Base-by-base conservation (phyloP, 2,113 vertebrate genomes). In the Indicator indicator region DNA sequence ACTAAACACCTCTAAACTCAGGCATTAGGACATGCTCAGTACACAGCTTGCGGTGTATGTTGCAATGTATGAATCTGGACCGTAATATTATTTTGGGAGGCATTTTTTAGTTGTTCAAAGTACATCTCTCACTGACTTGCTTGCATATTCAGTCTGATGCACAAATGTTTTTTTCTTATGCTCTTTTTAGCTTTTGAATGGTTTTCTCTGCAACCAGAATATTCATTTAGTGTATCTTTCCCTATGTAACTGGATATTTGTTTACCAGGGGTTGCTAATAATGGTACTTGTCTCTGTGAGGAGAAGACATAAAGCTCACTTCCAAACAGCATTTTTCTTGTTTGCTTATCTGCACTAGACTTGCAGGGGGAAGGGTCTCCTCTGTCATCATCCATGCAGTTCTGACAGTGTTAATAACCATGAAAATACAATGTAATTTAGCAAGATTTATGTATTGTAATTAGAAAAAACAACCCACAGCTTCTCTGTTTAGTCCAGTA, bases 131-230 rank as follows among this genome's bases (percentile, higher is more conserved):
- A 26, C 81, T 78, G 62, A 32, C 17, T 72, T 44, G 19, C 56
- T 73, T 67, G 26, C 28, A 11, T 70, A 75, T 60, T 77, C 44
- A 72, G 20, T 50, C n/a, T 79, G 59, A 88, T 55, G 20, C 60
- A 46, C n/a, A 80, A 50, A 72, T 59, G 14, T 0, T 1, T 0
- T 1, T 36, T 40, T 50, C 33, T 62, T 59, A 4, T 0, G 1
- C 14, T 54, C 16, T 36, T 59, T 52, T 26, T 56, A 60, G 62
- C 23, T 83, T 86, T 74, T 83, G 50, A 83, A 46, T 83, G 16
- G 19, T 93, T 94, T 76, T 14, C 38, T 71, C 33, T 77, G 40
- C 32, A 71, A n/a, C 10, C 5, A 20, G 64, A 82, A 58, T 48
- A 48, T 8, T 54, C 1, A 32, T 55, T 79, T 69, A 80, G 50